Base-by-base conservation (phyloP, 2,797 vertebrate genomes). In the Presbytis comata region DNA sequence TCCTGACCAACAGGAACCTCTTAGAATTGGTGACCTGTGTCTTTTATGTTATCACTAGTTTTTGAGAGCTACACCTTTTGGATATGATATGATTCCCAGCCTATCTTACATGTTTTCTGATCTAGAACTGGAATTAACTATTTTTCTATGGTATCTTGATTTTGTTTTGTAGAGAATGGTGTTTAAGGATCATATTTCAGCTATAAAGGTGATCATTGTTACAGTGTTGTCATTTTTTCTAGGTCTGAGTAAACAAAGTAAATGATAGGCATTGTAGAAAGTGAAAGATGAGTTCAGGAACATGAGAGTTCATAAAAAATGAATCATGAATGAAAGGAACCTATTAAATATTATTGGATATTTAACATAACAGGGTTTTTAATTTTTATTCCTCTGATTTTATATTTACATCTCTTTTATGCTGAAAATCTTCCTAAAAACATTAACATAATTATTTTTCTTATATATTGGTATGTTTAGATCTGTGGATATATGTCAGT, bases 251-350 rank as follows among this genome's bases (percentile, higher is more conserved):
- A 93, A 93, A 81, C 9, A 84, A 81, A 94, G 67, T 50, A 67
- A 50, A 53, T 79, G 75, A 46, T 55, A 75, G 6, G 28, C 79
- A 41, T 87, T 93, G 21, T 55, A 84, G 26, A 89, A 92, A 61
- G 24, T 88, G 24, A 79, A 84, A 88, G 30, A 87, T 90, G 64
- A 91, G 36, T 64, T 94, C 33, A 24, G 55, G 16, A 70, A 89
- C 41, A 21, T 81, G 44, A 74, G 24, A 74, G 75, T 91, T 89
- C 44, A 30, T 80, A 88, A 86, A 48, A 92, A 89, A 84, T 61
- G 48, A 75, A 93, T 91, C 64, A 46, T 78, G 28, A 95, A 50
- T 95, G 44, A 94, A 94, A 75, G 53, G 36, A 89, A 90, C 14
- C 39, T 59, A 19, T 92, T 39, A 21, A 44, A 57, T 82, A 84